Evolutionary conservation across 2,888 invertebrate genomes (phyloP), one percentile per base, ranked within the genome.

Genomic region (Heliconius ismenius): DNA sequence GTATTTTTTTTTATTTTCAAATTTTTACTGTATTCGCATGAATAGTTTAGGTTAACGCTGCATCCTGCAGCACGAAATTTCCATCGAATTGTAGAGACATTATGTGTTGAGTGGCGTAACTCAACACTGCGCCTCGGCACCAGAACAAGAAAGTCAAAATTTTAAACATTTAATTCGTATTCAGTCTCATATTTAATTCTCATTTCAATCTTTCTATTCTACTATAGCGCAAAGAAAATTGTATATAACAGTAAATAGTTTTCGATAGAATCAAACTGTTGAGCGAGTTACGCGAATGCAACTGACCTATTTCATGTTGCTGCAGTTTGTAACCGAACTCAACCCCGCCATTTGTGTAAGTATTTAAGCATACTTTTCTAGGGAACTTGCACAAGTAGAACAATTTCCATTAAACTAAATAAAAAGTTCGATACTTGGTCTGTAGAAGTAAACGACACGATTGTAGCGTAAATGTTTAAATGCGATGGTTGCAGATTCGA

Each of bases 221-320:
- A 72, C 60, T 54, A 32, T 15, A 72, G 1, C 60, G 36, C 58
- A n/a, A 26, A 73, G 39, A 39, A 63, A 73, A 63, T 39, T 26
- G 62, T 43, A 62, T 70, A 70, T 58, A 73, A 39, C 43, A 43
- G 63, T 39, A 63, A 73, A 73, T 73, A 62, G 43, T 63, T 73
- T 73, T 62, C 62, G 63, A 73, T 70, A 58, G 58, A 70, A 62
- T 63, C 73, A 73, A 63, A 43, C 63, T 73, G 39, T 62, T 26
- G 62, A 43, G 62, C 26, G 43, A 73, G 63, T 73, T 73, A 26
- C 58, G 58, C 70, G 73, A 73, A 26, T 73, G n/a, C 62, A 73
- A 73, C 73, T 73, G 73, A 73, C 73, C 73, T 73, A 73, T 73
- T 73, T 73, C 62, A 73, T 62, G 63, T 63, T 70, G 70, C 70